Evolutionary conservation across 1,140 invertebrate genomes (phyloP).

Genomic region (Caenorhabditis remanei): DNA sequence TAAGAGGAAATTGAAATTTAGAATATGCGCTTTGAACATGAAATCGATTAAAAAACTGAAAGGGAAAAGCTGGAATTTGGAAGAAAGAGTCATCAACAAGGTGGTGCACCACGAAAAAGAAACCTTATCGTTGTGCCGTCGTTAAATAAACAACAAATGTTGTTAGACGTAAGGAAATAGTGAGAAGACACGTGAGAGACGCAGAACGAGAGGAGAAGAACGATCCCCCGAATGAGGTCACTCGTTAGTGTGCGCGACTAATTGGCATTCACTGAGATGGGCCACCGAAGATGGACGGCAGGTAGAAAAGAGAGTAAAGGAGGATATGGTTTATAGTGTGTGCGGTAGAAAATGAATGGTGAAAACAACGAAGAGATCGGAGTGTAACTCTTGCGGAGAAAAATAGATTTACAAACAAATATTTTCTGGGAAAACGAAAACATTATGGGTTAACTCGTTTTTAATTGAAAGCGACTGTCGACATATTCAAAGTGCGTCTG

Average conservation of each 20-base stretch:
- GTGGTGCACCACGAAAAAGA: constrained; percentile 16
- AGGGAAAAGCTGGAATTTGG: background rate
- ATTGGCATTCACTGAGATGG: constrained; percentile 7
- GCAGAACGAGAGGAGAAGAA: background rate
- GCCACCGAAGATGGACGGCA: background rate
- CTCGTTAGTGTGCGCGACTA: constrained; percentile 2
- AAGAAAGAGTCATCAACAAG: background rate
- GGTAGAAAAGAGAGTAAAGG: background rate
- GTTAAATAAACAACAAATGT: constrained; percentile 31
- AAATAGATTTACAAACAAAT: no score
- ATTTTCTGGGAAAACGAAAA: no score
- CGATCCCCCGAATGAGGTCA: constrained; percentile 25
- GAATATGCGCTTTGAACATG: background rate
- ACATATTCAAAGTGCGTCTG: no score
- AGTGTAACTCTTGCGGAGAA: no score
- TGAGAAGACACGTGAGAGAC: background rate
- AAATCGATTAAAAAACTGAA: background rate
- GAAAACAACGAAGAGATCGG: no score
- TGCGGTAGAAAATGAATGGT: no score
- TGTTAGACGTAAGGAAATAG: background rate
- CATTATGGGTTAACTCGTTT: no score
- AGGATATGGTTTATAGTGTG: background rate
- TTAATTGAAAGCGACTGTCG: no score
- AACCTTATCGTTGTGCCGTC: constrained; percentile 49
- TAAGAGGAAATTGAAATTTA: no score